A percentile compares a stretch with the other conserved stretches of the same genome.
These are phyloP conservation scores for Zoanthus gigantus DNA, from an alignment of 92 coral and sea anemone genomes.

Conservation along the genomic window DNA sequence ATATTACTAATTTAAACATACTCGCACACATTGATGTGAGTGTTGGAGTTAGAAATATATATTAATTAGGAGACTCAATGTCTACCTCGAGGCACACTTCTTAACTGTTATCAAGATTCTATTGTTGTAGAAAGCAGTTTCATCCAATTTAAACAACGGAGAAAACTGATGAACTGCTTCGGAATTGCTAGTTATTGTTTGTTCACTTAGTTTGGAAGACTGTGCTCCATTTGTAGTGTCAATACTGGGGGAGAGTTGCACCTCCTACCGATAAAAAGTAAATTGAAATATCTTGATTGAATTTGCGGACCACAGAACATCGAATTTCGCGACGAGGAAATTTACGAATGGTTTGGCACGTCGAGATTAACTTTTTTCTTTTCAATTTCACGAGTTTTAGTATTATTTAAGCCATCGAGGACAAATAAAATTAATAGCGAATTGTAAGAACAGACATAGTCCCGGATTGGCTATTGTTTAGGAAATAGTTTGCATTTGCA, in stretches of 20 bases:
- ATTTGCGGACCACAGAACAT: conserved; percentile 25
- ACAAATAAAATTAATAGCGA: conserved; percentile 19
- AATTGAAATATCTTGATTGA: conserved; percentile 4
- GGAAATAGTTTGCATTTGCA: conserved; percentile 29
- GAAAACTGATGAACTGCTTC: conserved; percentile 35
- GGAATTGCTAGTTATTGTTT: conserved; percentile 31
- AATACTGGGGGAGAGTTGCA: conserved; percentile 31
- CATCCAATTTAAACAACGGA: conserved; percentile 38
- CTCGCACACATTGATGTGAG: background rate
- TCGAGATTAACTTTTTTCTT: background rate
- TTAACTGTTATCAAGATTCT: conserved; percentile 9
- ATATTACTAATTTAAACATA: conserved; percentile 19
- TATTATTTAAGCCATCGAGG: conserved; percentile 17
- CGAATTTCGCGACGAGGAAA: background rate
- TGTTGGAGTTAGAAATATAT: background rate
- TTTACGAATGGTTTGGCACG: background rate
- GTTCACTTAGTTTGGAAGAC: conserved; percentile 33
- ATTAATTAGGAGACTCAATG: conserved; percentile 16
- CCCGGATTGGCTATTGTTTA: conserved; percentile 44
- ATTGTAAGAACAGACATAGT: conserved; percentile 3
- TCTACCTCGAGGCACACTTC: conserved; percentile 41
- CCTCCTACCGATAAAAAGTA: conserved; percentile 31
- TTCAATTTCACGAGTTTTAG: conserved; percentile 22
- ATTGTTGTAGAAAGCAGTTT: conserved; percentile 20
- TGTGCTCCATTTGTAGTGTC: conserved; percentile 49